phyloP scores from a whole-genome alignment of 2,888 invertebrate species.

The Acleris holmiana region DNA sequence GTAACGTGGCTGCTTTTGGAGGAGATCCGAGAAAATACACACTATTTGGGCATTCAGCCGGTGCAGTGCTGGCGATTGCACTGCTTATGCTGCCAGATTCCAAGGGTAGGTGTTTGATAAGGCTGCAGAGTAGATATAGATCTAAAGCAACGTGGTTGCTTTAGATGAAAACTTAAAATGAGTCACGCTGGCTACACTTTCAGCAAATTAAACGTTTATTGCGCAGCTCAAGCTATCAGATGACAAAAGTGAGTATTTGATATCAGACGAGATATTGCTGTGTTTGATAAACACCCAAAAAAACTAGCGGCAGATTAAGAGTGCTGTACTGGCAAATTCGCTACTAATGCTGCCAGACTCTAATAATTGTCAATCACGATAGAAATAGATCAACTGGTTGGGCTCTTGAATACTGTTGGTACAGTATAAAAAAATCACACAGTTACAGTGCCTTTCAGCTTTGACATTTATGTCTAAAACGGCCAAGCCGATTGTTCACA shows the following conservation, averaged over 20 bases:
- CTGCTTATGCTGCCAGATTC: slow-evolving; percentile 92
- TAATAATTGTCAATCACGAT: slow-evolving; percentile 55
- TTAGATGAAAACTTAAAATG: slow-evolving; percentile 95
- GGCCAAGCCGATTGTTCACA: no score
- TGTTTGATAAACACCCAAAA: slow-evolving; percentile 94
- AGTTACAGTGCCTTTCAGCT: no score
- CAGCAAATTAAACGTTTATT: slow-evolving; percentile 93
- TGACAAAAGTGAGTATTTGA: slow-evolving; percentile 85
- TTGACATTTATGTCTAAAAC: no score
- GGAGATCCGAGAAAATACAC: slow-evolving; percentile 93
- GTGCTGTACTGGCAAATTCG: slow-evolving; percentile 93
- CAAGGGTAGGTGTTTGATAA: slow-evolving; percentile 81
- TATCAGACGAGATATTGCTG: slow-evolving; percentile 62
- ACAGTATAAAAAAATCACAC: no score
- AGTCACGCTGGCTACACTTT: slow-evolving; percentile 93
- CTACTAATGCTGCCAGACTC: slow-evolving; percentile 92
- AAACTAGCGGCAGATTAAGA: slow-evolving; percentile 94
- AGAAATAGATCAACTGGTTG: no score
- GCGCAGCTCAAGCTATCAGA: slow-evolving; percentile 92
- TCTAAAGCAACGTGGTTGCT: slow-evolving; percentile 73
- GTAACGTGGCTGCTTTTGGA: slow-evolving; percentile 94
- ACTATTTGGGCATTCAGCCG: slow-evolving; percentile 93
- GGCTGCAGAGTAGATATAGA: neutral
- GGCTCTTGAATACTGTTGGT: no score
- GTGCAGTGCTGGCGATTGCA: slow-evolving; percentile 93